Evolutionary conservation across 2,113 vertebrate genomes (phyloP), one percentile per base, ranked within the genome.

Genomic region (Sorex fumeus): DNA sequence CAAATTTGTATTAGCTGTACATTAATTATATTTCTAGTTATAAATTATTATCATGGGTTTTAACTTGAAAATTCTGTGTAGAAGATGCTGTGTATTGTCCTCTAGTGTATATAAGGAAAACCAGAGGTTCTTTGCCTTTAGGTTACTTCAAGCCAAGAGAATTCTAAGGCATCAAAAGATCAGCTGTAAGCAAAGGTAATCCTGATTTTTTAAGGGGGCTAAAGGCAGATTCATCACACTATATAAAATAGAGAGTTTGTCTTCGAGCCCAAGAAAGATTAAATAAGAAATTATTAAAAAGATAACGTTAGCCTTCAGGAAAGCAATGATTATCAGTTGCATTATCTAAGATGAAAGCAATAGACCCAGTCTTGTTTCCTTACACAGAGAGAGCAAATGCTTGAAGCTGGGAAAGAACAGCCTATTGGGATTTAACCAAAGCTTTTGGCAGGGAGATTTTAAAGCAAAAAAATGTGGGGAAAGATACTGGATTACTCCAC

Each of bases 231-330:
- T 87, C 57, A 60, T 28, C 2, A 67, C 10, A 57, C 43, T 78
- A 2, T 43, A 15, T 57, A 72, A 40, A 64, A n/a, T 93, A 19
- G 34, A 28, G 57, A 75, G 64, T 62, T 79, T 62, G 36, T 71
- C 72, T 85, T 87, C 57, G 60, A 89, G 18, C 18, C 45, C 36
- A 57, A 84, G 47, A 90, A 90, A 50, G 11, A 69, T 70, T 60
- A 50, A 36, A 92, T 83, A 90, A 45, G 43, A 84, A 10, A 34
- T 45, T 76, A 80, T 53, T 50, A 47, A 57, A 53, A 76, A 30
- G n/a, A 36, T 84, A 50, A 87, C 87, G 70, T 87, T 40, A 95
- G 18, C 18, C 72, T 89, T 90, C 23, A 60, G 53, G 60, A 76
- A 95, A 80, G 27, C 36, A 74, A 1, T 1, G 8, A 8, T 82